Evolutionary conservation across 2,888 invertebrate genomes (phyloP), one percentile per base, ranked within the genome.

Genomic region (Itoplectis maculator): DNA sequence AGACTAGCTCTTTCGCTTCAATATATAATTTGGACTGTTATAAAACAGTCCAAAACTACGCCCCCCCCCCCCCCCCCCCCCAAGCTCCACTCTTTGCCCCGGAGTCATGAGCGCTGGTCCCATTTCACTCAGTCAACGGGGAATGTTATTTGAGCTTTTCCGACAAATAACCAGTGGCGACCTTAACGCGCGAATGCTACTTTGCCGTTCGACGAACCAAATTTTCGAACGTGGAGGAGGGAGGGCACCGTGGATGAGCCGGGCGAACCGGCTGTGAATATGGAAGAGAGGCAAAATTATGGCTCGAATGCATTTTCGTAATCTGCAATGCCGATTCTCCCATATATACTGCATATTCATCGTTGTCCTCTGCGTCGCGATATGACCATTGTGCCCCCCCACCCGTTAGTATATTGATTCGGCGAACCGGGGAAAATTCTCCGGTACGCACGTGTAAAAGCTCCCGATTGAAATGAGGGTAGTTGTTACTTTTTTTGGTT

Each of bases 11-110:
- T 29, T 9, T 11, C 47, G 45, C 29, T 82, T 76, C 76, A 80
- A 69, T 83, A 77, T 69, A 81, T 76, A 83, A 78, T 75, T 72
- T 18, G 13, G 20, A 65, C 74, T 69, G 68, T 47, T 65, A 45
- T 18, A 73, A n/a, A n/a, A n/a, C n/a, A n/a, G n/a, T n/a, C n/a
- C n/a, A n/a, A n/a, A n/a, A n/a, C n/a, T n/a, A n/a, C n/a, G n/a
- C n/a, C n/a, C n/a, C n/a, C n/a, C n/a, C n/a, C n/a, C n/a, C n/a
- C n/a, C n/a, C n/a, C n/a, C n/a, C n/a, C n/a, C n/a, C n/a, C n/a
- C n/a, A n/a, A n/a, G n/a, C 35, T 15, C n/a, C 56, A 49, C 54
- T 61, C 47, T 20, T 70, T 42, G 79, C 72, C 59, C 29, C 76
- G 45, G 6, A 59, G 75, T 74, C 47, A 69, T 74, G 69, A 69